Evolutionary conservation across 1,140 invertebrate species (phyloP).

Genomic region (Apis mellifera): DNA sequence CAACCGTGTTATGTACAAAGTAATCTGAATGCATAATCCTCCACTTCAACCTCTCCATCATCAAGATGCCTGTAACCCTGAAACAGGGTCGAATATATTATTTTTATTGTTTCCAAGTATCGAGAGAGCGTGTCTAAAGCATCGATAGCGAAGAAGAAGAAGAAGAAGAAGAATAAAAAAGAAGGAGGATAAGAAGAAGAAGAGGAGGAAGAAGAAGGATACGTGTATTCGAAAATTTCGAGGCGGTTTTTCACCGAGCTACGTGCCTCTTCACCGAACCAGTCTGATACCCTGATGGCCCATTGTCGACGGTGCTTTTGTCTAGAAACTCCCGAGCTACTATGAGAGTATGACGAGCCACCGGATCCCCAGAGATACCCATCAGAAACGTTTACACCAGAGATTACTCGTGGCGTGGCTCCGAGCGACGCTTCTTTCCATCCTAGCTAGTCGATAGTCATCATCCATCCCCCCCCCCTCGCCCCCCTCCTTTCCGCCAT

Average conservation of each 20-base stretch:
- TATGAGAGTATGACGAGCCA: conserved; percentile 60
- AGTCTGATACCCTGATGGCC: conserved; percentile 56
- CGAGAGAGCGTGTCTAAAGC: not conserved
- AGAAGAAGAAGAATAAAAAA: not conserved
- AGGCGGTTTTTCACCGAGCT: conserved; percentile 18
- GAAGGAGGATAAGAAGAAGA: not conserved
- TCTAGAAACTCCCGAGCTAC: conserved; percentile 53
- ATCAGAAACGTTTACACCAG: conserved; percentile 65
- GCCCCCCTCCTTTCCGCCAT: not conserved
- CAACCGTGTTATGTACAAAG: not conserved
- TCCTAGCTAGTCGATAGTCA: conserved; percentile 33
- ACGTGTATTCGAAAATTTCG: conserved; percentile 18
- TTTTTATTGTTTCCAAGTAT: not conserved
- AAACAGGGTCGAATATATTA: conserved; percentile 8
- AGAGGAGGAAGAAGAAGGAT: not conserved
- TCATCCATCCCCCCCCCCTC: not conserved
- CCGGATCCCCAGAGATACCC: conserved; percentile 56
- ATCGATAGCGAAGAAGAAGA: not conserved
- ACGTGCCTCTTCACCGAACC: conserved; percentile 27
- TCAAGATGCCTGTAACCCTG: conserved; percentile 5
- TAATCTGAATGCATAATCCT: not conserved
- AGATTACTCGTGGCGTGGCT: conserved; percentile 55
- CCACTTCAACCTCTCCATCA: not conserved
- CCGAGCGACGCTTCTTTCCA: conserved; percentile 41
- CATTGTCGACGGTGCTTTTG: conserved; percentile 68